Evolutionary conservation across 1,140 invertebrate species (phyloP).

Genomic region (Scaptomyza montana): DNA sequence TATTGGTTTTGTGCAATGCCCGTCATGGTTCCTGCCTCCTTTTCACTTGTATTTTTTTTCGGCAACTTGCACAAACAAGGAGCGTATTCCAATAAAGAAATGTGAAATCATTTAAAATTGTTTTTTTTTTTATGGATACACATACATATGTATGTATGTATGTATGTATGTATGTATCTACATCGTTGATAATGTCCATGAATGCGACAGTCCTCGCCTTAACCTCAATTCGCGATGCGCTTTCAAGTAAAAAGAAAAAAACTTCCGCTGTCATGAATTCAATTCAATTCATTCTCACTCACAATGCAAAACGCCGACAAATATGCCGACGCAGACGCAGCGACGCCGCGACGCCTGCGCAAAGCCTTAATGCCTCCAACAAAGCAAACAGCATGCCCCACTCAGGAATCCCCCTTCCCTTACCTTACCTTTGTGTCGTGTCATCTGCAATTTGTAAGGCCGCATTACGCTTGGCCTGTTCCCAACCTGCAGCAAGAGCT

Average conservation of each 20-base stretch:
- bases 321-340: constrained; percentile 36
- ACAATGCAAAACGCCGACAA: constrained; percentile 53
- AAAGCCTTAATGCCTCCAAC: constrained; percentile 50
- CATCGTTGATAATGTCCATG: constrained; percentile 22
- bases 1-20: background rate
- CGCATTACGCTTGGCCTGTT: constrained; percentile 17
- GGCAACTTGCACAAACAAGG: constrained; percentile 34
- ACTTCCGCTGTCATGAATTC: constrained; percentile 65
- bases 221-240: constrained; percentile 44
- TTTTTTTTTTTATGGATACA: too few relatives aligned
- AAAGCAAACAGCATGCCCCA: constrained; percentile 50
- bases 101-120: constrained; percentile 17
- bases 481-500: constrained; percentile 1
- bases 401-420: background rate
- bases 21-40: too few relatives aligned
- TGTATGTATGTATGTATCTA: background rate
- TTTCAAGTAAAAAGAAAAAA: constrained; percentile 22
- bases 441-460: constrained; percentile 53
- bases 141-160: too few relatives aligned
- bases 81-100: constrained; percentile 24
- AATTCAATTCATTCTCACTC: constrained; percentile 42
- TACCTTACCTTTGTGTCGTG: constrained; percentile 19
- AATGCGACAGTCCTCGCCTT: constrained; percentile 36
- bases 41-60: background rate
- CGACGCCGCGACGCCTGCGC: constrained; percentile 55